Evolutionary conservation across 2,797 vertebrate species (phyloP), one percentile per base, ranked within the genome.

Genomic region (Karalla daura): DNA sequence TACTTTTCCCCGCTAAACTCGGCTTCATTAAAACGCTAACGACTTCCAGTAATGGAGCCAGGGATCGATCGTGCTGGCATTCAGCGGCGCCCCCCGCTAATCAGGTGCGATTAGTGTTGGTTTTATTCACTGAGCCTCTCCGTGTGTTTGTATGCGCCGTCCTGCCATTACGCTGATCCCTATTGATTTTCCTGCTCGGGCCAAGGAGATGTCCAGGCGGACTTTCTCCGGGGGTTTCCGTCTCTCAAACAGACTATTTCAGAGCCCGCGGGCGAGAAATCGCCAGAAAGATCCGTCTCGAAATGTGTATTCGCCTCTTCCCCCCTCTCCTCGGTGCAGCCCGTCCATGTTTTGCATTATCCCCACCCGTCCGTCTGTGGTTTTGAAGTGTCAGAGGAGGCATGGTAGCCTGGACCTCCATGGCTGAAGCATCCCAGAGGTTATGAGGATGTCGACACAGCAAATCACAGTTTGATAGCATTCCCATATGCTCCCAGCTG

Each of bases 381-480:
- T 67, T 87, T 85, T 88, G 69, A 84, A 80, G 85, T 86, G 85
- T 85, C 33, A 41, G 78, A 44, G 75, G 44, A 70, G 71, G 59
- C 60, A 50, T 45, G 45, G 80, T 41, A 50, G 80, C 80, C 86
- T 68, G 86, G 91, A 94, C 93, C 92, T 93, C 93, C 92, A 90
- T 76, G 91, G 89, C 91, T 80, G 89, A 92, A 91, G 88, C 91
- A 85, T 18, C 87, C 87, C 88, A 93, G 91, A 94, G 94, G 94
- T 95, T 95, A 94, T 87, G 80, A 85, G 92, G 92, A 95, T 94
- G 93, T 92, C 92, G 91, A 92, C 92, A 92, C 94, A 93, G 93
- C 93, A 92, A 93, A 94, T 95, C 94, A 91, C 90, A 81, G 70
- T 86, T 77, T 94, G 91, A 94, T 92, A 93, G 90, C 89, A 90